Evolutionary conservation across 2,797 vertebrate species (phyloP), one percentile per base, ranked within the genome.

Genomic region (Nyctalus aviator): DNA sequence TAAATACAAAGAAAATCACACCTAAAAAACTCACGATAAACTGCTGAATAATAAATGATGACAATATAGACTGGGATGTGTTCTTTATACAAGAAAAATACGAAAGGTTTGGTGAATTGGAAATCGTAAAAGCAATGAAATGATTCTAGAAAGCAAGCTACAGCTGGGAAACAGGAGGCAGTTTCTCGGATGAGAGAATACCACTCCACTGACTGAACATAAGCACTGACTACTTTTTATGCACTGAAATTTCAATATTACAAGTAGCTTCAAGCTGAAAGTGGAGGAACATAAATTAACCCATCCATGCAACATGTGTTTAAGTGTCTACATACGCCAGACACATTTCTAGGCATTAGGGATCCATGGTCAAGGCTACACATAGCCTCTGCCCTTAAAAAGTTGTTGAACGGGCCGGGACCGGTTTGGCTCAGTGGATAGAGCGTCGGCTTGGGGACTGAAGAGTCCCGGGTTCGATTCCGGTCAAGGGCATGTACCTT

Each of bases 1-100:
- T 76, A 69, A 83, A 69, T 59, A 66, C 71, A 83, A 88, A 93
- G n/a, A 69, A 68, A 83, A 68, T 76, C n/a, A 83, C 11, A 76
- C 13, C 37, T 76, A 27, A 57, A 57, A 23, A 17, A 27, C 35
- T 75, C 13, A 50, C 32, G 25, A n/a, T 88, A 83, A 76, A 76
- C 14, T 48, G 18, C 41, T 68, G n/a, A 59, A 88, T 76, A 83
- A 88, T 30, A 82, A 88, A 68, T 57, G 69, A 76, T 14, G 48
- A 82, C 55, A 8, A 66, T 46, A 30, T 59, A 13, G 62, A 83
- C 21, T 5, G 8, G 13, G 20, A 46, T 48, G 27, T 86, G 89
- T 92, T 44, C 32, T 87, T 77, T 84, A 77, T 73, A 13, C 6
- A 20, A 83, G 46, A 32, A 79, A 79, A 91, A 66, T 53, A 32